phyloP scores from a whole-genome alignment of 2,888 invertebrate species.

The Mechanitis mazaeus region DNA sequence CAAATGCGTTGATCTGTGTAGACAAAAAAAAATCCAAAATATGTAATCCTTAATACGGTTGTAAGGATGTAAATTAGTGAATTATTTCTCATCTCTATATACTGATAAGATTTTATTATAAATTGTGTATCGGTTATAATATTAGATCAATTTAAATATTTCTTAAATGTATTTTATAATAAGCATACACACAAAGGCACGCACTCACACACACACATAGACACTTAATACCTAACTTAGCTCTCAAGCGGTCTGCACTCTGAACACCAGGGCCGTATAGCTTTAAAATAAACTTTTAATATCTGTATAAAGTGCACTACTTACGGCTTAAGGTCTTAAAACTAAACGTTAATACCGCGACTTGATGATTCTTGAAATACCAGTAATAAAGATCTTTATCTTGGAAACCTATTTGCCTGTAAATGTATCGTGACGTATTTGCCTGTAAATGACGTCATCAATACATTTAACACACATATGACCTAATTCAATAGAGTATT shows the following conservation, averaged over 20 bases:
- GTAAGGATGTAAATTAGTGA: no score
- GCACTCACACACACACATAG: no score
- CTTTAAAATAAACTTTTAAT: slow-evolving; percentile 11
- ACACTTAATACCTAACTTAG: no score
- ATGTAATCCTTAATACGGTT: no score
- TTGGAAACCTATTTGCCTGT: slow-evolving; percentile 7
- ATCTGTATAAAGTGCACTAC: slow-evolving; percentile 18
- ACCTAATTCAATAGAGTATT: background rate
- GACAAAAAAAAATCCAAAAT: no score
- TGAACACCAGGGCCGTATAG: background rate
- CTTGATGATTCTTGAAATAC: slow-evolving; percentile 19
- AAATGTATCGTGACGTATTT: slow-evolving; percentile 5
- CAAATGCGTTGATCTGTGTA: no score
- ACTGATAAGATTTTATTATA: no score
- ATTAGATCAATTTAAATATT: no score
- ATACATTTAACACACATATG: background rate
- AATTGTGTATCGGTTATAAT: no score
- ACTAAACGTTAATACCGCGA: slow-evolving; percentile 18
- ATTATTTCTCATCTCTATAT: no score
- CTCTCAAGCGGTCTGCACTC: background rate
- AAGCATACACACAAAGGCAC: no score
- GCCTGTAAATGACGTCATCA: background rate
- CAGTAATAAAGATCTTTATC: slow-evolving; percentile 21
- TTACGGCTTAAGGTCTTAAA: slow-evolving; percentile 21
- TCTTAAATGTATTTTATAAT: no score